phyloP scores from a whole-genome alignment of 2,113 vertebrate genomes.

The Fulica atra region DNA sequence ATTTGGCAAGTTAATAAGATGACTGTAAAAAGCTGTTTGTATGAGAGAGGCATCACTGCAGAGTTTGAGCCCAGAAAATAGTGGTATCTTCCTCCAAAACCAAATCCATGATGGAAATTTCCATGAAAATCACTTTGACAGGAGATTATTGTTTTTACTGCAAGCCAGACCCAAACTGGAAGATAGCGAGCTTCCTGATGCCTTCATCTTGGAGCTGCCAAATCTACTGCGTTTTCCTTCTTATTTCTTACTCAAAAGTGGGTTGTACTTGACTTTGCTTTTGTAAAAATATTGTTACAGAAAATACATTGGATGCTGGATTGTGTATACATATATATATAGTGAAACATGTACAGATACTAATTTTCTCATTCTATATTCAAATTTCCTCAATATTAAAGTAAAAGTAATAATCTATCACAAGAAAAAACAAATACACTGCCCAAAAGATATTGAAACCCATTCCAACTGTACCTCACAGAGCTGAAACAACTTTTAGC shows the following conservation, averaged over 20 bases:
- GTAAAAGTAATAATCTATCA: neutral
- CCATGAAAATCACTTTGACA: neutral
- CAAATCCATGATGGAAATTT: slow-evolving; percentile 8
- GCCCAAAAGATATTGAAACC: neutral
- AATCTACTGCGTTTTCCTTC: neutral
- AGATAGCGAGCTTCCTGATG: neutral
- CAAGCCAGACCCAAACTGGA: neutral
- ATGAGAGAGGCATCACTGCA: neutral
- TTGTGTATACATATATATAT: neutral
- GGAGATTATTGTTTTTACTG: neutral
- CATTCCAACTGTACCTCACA: neutral
- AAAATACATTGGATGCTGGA: neutral
- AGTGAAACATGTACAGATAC: neutral
- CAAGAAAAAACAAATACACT: neutral
- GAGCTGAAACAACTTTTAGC: neutral
- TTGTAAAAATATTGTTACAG: neutral
- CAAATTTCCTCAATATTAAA: neutral
- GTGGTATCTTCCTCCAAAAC: neutral
- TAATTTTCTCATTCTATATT: neutral
- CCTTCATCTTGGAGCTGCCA: neutral
- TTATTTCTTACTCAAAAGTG: slow-evolving; percentile 8
- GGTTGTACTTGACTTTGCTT: neutral
- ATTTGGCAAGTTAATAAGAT: neutral
- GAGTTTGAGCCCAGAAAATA: neutral
- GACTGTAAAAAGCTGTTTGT: neutral